Evolutionary conservation across 2,797 vertebrate genomes (phyloP).

Genomic region (Gambelia wislizenii): DNA sequence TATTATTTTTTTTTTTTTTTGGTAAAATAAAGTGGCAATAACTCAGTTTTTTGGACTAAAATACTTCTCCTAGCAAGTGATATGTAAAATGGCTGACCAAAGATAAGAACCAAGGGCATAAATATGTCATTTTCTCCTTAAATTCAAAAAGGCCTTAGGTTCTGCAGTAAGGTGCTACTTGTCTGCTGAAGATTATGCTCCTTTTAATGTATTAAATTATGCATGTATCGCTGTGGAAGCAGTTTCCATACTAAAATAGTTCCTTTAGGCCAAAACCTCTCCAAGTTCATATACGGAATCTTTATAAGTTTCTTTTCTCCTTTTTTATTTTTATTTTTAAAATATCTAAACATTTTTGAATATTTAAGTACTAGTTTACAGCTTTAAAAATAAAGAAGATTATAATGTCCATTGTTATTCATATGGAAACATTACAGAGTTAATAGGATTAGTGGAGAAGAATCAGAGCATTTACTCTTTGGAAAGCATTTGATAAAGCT

Average conservation of each 20-base stretch:
- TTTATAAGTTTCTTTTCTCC: conserved; percentile 50
- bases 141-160: conserved; percentile 43
- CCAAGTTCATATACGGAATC: conserved; percentile 57
- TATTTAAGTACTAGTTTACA: conserved; percentile 41
- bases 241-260: conserved; percentile 63
- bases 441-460: conserved; percentile 18
- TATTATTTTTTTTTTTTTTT: no score
- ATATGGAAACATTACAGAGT: background rate
- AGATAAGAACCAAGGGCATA: conserved; percentile 35
- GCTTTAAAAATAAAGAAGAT: conserved; percentile 20
- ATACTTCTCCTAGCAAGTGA: conserved; percentile 22
- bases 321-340: conserved; percentile 29
- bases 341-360: conserved; percentile 39
- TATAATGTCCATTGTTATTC: conserved; percentile 3
- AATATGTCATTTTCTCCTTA: conserved; percentile 54
- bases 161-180: conserved; percentile 42
- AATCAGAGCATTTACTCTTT: conserved; percentile 30
- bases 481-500: background rate
- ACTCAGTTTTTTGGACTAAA: conserved; percentile 14
- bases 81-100: conserved; percentile 44
- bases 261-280: conserved; percentile 60
- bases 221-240: conserved; percentile 43
- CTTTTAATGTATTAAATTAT: conserved; percentile 60
- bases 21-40: background rate
- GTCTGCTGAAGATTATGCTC: conserved; percentile 50